Evolutionary conservation across 2,888 invertebrate species (phyloP), one percentile per base, ranked within the genome.

Genomic region (Dicranocentrus wangi): DNA sequence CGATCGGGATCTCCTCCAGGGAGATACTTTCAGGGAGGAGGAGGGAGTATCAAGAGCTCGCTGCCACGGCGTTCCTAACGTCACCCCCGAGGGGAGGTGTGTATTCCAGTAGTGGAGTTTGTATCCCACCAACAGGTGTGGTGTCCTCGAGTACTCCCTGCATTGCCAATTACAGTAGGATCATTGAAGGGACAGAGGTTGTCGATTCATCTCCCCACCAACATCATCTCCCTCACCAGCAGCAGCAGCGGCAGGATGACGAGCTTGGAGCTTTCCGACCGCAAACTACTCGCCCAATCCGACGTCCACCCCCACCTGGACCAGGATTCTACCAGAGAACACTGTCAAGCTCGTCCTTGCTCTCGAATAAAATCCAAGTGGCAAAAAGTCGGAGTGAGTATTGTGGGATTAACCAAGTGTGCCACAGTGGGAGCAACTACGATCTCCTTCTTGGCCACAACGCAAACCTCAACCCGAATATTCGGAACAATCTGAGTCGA

Each of bases 321-420:
- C 83, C 77, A 8, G 81, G 83, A 10, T 76, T 69, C 28, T 81
- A 81, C 47, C 82, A 84, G 8, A 75, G 82, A 43, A 77, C 81
- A 25, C 47, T 82, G 39, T 78, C 84, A 53, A 70, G 81, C 66
- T 81, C 82, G 1, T 78, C 81, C 61, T 68, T 81, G 17, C 27
- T 81, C 61, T 47, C 81, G 21, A 65, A 76, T 60, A 79, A 79
- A 58, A 71, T 60, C 1, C 80, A 72, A 32, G 84, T 82, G 63
- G 81, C 82, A 2, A 84, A 84, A 32, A 82, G 82, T 66, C 70
- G 81, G 19, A 81, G 82, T 60, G 84, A 84, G 68, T 84, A 82
- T 60, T 79, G 82, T 47, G 79, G 79, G 55, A 80, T 83, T 60
- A 83, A 77, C 68, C 81, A 81, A 61, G 81, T 81, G 61, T 81